phyloP scores from a whole-genome alignment of 1,140 invertebrate species.

The Hormaphis cornu region DNA sequence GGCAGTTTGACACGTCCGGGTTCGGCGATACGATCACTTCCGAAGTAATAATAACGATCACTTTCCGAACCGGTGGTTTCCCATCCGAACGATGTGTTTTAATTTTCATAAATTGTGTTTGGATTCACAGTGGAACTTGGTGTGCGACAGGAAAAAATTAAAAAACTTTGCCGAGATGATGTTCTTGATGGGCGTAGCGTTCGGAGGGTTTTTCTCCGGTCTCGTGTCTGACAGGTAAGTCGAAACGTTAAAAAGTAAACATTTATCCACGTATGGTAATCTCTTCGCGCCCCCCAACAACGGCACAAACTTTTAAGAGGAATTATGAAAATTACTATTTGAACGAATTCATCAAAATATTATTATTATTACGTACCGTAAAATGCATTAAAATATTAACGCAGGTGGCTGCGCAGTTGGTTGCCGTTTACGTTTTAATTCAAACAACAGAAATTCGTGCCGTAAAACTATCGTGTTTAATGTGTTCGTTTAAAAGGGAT shows the following conservation, averaged over 20 bases:
- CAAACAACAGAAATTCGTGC: not conserved
- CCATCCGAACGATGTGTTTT: not conserved
- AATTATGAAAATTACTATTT: constrained; percentile 6
- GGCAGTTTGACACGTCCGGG: constrained; percentile 52
- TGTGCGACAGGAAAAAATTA: constrained; percentile 53
- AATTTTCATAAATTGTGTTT: constrained; percentile 4
- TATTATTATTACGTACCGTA: not conserved
- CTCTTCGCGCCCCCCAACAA: not conserved
- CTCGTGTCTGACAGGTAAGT: constrained; percentile 54
- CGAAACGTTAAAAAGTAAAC: not conserved
- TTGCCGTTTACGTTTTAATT: not conserved
- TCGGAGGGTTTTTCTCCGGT: constrained; percentile 58
- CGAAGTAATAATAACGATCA: constrained; percentile 43
- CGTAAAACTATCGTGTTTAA: not conserved
- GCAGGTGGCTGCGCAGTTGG: too few species aligned
- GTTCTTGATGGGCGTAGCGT: constrained; percentile 56
- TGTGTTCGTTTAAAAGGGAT: not conserved
- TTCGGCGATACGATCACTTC: constrained; percentile 61
- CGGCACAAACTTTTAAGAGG: not conserved
- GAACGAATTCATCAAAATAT: not conserved
- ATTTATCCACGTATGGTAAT: constrained; percentile 1
- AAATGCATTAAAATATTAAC: not conserved
- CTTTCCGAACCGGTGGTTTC: too few species aligned
- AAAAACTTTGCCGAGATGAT: constrained; percentile 58
- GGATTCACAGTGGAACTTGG: constrained; percentile 52